Conservation (phyloP, 2,113 vertebrate genomes). For the Chionomys nivalis region DNA sequence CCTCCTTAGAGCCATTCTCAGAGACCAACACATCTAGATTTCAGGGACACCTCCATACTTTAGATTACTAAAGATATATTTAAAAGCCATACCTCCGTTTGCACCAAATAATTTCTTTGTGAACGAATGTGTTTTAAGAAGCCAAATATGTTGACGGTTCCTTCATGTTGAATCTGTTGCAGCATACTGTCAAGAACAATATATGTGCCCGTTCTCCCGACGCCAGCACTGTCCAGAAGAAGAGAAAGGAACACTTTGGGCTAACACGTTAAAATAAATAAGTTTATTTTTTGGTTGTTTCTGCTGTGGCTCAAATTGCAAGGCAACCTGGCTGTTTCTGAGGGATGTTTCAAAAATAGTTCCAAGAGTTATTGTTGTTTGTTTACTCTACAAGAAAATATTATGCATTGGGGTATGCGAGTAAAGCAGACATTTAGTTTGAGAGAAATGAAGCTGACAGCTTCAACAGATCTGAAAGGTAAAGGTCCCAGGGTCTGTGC, state of each 20-base stretch:
- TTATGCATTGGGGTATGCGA: neutral
- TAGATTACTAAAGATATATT: neutral
- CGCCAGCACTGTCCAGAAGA: constrained; percentile 91
- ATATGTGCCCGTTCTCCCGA: constrained; percentile 96
- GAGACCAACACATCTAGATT: neutral
- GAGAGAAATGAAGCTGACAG: constrained; percentile 49
- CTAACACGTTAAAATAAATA: constrained; percentile 17
- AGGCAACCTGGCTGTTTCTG: neutral
- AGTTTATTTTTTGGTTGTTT: constrained; percentile 6
- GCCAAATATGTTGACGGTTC: constrained; percentile 92
- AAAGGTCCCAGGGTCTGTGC: constrained; percentile 38
- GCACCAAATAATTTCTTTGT: constrained; percentile 97
- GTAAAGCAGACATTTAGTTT: constrained; percentile 34
- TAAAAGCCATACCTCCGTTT: constrained; percentile 92
- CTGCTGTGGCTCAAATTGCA: neutral
- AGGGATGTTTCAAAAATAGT: neutral
- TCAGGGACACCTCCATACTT: neutral
- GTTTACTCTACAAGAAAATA: neutral
- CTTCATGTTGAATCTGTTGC: constrained; percentile 93
- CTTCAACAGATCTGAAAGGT: constrained; percentile 53
- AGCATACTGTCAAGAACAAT: constrained; percentile 98
- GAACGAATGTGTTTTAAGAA: constrained; percentile 98
- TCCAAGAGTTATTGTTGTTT: constrained; percentile 7
- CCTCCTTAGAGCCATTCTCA: neutral
- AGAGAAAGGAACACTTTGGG: constrained; percentile 59